Percentiles rank a stretch among this genome's conserved stretches.
Conservation (phyloP, 1,140 invertebrate genomes). For the Diorhabda elongata region DNA sequence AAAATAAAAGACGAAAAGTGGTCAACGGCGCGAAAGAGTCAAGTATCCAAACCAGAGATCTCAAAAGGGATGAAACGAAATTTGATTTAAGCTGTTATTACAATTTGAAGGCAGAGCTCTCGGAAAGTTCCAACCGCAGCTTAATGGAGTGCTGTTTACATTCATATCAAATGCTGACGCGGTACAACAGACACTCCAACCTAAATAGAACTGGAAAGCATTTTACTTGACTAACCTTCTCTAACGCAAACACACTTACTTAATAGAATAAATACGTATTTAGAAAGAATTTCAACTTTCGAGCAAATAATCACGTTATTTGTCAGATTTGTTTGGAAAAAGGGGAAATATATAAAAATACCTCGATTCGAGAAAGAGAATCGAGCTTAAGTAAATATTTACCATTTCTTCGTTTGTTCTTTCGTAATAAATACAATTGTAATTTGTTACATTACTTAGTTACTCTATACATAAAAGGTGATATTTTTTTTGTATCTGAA, state of each 20-base stretch:
- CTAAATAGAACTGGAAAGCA: slow-evolving; percentile 17
- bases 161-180: slow-evolving; percentile 28
- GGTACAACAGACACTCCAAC: slow-evolving; percentile 11
- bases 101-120: slow-evolving; percentile 3
- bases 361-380: slow-evolving; percentile 19
- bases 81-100: slow-evolving; percentile 3
- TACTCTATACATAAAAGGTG: too few species aligned
- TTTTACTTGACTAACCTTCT: slow-evolving; percentile 16
- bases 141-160: slow-evolving; percentile 32
- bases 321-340: slow-evolving; percentile 18
- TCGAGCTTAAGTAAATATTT: slow-evolving; percentile 5
- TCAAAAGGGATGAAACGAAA: slow-evolving; percentile 2
- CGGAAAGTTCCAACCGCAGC: slow-evolving; percentile 19
- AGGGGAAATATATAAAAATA: slow-evolving; percentile 5
- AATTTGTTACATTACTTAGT: neutral
- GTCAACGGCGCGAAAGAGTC: neutral
- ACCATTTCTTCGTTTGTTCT: neutral
- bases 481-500: too few species aligned
- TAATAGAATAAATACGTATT: slow-evolving; percentile 19
- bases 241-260: slow-evolving; percentile 20
- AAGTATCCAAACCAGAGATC: neutral
- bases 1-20: slow-evolving; percentile 1
- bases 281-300: slow-evolving; percentile 21
- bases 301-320: slow-evolving; percentile 19
- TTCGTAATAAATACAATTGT: slow-evolving; percentile 1